Percentiles rank a stretch among this genome's conserved stretches.
These are phyloP conservation scores for Spilarctia lutea DNA, from an alignment of 2,888 invertebrate species.

Conservation along the genomic window DNA sequence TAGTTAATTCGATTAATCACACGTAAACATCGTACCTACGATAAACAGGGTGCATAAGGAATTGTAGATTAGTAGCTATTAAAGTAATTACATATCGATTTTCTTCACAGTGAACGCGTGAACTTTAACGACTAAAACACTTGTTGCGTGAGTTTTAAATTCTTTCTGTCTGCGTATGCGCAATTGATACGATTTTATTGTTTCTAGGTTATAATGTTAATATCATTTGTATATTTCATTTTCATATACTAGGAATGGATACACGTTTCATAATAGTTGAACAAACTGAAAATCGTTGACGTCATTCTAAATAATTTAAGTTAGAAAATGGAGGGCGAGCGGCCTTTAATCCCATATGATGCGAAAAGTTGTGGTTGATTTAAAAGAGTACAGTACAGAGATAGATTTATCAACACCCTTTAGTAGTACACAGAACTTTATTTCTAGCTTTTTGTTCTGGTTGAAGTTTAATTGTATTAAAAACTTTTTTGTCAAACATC, in stretches of 20 bases:
- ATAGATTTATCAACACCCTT: neutral
- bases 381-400: too few relatives aligned
- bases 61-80: constrained; percentile 45
- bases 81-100: constrained; percentile 47
- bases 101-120: constrained; percentile 22
- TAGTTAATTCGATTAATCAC: constrained; percentile 35
- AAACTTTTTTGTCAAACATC: neutral
- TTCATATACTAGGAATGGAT: constrained; percentile 29
- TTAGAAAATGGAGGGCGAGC: neutral
- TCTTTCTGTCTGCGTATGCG: constrained; percentile 13
- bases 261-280: constrained; percentile 35
- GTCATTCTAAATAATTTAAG: neutral
- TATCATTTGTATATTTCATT: constrained; percentile 51
- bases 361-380: neutral
- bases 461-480: neutral
- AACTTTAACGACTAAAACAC: constrained; percentile 14
- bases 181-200: constrained; percentile 30
- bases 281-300: neutral
- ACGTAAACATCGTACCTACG: constrained; percentile 44
- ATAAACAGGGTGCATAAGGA: constrained; percentile 50
- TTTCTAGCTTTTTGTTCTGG: too few relatives aligned
- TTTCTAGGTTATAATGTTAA: constrained; percentile 40
- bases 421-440: neutral
- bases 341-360: neutral
- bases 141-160: constrained; percentile 27